These are phyloP conservation scores for Lasioglossum oenotherae DNA, from an alignment of 2,888 invertebrate genomes.

Conservation along the genomic window DNA sequence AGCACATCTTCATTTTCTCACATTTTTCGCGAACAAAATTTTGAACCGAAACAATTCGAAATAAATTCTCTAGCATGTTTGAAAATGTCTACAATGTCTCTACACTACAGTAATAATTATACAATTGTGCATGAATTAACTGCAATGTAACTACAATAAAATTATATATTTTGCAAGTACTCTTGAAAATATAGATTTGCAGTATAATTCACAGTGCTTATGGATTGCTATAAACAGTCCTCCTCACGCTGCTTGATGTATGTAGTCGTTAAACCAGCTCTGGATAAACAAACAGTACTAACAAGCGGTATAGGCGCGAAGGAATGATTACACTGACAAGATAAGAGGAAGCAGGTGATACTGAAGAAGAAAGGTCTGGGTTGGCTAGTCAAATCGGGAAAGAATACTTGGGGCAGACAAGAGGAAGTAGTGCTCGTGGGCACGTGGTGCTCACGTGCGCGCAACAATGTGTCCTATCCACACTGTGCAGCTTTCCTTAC, in stretches of 20 bases:
- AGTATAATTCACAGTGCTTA: not conserved
- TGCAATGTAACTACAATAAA: too few relatives aligned
- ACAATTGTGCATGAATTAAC: too few relatives aligned
- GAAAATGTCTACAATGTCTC: not conserved
- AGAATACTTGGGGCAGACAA: not conserved
- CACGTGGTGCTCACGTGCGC: conserved; percentile 14
- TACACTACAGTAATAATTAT: too few relatives aligned
- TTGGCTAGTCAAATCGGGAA: not conserved
- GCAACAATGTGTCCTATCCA: not conserved
- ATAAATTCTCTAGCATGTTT: too few relatives aligned
- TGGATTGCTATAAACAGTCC: not conserved
- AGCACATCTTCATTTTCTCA: too few relatives aligned
- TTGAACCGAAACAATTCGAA: not conserved
- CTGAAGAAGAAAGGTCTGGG: not conserved
- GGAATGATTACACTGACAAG: not conserved
- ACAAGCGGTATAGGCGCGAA: not conserved
- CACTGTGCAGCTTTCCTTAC: not conserved
- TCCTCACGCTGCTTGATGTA: not conserved
- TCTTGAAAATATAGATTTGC: not conserved
- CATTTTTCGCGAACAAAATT: not conserved
- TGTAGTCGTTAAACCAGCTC: not conserved
- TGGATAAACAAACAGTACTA: not conserved
- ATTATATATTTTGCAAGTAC: not conserved
- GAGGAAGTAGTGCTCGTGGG: not conserved
- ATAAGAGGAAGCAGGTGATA: conserved; percentile 9